Conservation (phyloP, 2,113 vertebrate species). For the Paracyprichromis sp. region DNA sequence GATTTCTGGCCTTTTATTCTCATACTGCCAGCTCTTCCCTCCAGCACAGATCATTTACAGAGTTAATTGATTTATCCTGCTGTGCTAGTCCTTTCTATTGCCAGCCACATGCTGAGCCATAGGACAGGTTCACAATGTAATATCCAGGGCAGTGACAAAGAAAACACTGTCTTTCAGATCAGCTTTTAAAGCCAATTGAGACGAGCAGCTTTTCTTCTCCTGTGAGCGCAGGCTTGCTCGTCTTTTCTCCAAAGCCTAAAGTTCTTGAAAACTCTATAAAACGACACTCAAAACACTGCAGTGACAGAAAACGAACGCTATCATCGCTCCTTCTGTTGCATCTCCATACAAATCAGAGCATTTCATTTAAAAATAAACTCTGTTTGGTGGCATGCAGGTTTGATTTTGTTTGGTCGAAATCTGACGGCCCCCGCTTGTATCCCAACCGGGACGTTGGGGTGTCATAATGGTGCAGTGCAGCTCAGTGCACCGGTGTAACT, state of each 20-base stretch:
- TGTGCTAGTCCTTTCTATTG: conserved; percentile 9
- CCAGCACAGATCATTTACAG: conserved; percentile 29
- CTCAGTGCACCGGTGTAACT: neutral
- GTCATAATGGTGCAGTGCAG: neutral
- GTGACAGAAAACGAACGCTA: neutral
- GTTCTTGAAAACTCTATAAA: neutral
- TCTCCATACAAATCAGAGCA: neutral
- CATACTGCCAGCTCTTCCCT: neutral
- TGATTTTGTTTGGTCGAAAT: neutral
- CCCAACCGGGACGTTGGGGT: rapidly evolving
- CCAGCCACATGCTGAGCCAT: conserved; percentile 26
- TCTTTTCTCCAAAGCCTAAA: neutral
- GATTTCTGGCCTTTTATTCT: conserved; percentile 31
- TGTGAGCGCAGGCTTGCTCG: rapidly evolving
- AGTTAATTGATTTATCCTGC: conserved; percentile 51
- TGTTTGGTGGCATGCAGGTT: rapidly evolving
- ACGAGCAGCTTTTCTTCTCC: neutral
- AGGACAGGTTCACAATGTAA: conserved; percentile 19
- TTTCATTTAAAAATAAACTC: neutral
- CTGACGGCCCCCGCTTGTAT: neutral
- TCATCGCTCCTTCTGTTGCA: neutral
- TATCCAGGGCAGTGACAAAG: neutral
- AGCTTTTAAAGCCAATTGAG: conserved; percentile 15
- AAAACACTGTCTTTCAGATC: conserved; percentile 5
- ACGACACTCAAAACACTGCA: neutral